Evolutionary conservation across 1,140 invertebrate genomes (phyloP).

Genomic region (Bombus confusus): DNA sequence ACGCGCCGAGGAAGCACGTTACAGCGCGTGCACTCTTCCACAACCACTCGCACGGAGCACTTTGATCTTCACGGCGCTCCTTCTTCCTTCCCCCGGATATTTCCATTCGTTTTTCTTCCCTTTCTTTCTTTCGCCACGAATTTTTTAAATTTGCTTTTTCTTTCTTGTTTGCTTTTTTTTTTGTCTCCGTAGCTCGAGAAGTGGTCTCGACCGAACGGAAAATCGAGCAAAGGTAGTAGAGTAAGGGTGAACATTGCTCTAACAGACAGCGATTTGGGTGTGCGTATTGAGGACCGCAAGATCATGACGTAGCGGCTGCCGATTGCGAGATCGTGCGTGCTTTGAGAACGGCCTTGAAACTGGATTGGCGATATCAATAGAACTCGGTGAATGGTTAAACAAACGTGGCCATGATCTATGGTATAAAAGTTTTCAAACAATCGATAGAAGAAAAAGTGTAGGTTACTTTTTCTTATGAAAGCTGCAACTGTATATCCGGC

Average conservation of each 20-base stretch:
- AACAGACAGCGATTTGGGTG: conserved; percentile 38
- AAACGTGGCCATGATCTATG: not conserved
- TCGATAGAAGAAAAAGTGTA: not conserved
- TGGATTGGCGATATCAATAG: not conserved
- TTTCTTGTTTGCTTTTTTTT: not conserved
- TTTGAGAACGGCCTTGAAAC: conserved; percentile 18
- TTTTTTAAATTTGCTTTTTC: not conserved
- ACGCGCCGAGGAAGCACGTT: conserved; percentile 4
- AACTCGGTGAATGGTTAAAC: not conserved
- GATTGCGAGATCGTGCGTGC: conserved; percentile 56
- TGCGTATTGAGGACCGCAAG: conserved; percentile 51
- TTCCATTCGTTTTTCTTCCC: too few relatives aligned
- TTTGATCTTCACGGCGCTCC: not conserved
- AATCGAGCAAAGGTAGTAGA: conserved; percentile 15
- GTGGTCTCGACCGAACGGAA: not conserved
- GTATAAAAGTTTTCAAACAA: not conserved
- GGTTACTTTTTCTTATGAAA: not conserved
- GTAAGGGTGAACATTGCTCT: conserved; percentile 35
- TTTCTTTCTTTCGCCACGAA: not conserved
- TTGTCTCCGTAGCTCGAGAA: not conserved
- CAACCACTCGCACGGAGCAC: not conserved
- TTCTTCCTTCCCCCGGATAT: conserved; percentile 4
- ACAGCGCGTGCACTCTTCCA: not conserved
- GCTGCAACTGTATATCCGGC: not conserved
- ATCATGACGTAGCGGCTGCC: conserved; percentile 35